phyloP scores from a whole-genome alignment of 2,113 vertebrate species.

The Carlito syrichta region DNA sequence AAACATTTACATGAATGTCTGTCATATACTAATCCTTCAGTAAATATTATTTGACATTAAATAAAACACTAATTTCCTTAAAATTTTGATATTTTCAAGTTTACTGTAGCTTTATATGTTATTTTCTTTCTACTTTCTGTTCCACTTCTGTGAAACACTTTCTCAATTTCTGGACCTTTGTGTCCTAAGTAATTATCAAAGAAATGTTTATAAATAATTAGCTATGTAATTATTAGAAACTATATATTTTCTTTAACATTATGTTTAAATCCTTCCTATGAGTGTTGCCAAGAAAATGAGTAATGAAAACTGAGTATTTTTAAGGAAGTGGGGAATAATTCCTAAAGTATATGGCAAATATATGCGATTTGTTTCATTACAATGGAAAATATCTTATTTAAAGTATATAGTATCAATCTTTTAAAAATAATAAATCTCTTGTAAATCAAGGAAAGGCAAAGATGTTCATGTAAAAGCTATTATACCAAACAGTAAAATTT shows the following conservation, averaged over 20 bases:
- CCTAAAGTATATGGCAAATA: background rate
- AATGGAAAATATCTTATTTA: background rate
- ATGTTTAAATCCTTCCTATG: slow-evolving; percentile 3
- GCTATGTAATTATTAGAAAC: background rate
- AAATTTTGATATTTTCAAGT: background rate
- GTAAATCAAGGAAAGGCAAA: background rate
- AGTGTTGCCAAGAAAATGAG: background rate
- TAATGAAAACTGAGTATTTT: background rate
- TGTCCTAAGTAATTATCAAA: background rate
- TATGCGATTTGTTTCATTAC: background rate
- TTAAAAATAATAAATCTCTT: background rate
- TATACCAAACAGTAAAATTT: background rate
- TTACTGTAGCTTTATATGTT: background rate
- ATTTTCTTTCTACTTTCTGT: background rate
- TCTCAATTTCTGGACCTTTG: background rate
- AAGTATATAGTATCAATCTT: background rate
- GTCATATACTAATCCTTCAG: background rate
- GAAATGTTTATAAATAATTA: background rate
- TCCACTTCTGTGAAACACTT: background rate
- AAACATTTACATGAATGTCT: background rate
- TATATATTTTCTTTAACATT: background rate
- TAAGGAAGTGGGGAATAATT: background rate
- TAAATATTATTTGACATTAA: background rate
- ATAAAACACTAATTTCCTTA: background rate
- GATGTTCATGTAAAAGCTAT: background rate